Conservation (phyloP, 2,113 vertebrate species). For the Toxotes jaculatrix region DNA sequence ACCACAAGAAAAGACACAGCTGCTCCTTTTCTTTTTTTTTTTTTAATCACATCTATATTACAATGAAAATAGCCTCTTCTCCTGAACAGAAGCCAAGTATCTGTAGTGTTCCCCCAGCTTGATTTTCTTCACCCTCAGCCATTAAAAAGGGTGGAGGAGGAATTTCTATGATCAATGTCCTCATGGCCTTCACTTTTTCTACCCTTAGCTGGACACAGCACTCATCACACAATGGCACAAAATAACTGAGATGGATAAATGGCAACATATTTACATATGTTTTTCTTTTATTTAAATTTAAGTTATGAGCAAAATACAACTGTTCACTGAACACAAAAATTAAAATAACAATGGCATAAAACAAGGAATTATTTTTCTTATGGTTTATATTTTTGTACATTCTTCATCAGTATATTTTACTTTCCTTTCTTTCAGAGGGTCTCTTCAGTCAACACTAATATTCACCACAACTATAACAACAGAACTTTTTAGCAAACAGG, state of each 20-base stretch:
- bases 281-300: not conserved
- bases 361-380: not conserved
- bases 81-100: slow-evolving; percentile 18
- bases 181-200: no score
- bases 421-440: not conserved
- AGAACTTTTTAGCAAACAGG: slow-evolving; percentile 29
- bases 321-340: not conserved
- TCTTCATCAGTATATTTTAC: not conserved
- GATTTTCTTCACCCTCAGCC: not conserved
- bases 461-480: slow-evolving; percentile 6
- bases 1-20: not conserved
- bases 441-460: not conserved
- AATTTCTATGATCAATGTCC: not conserved
- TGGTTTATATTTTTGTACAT: not conserved
- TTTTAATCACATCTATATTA: not conserved
- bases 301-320: not conserved
- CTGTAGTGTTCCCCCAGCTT: not conserved
- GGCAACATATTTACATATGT: no score
- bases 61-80: slow-evolving; percentile 1
- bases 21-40: not conserved
- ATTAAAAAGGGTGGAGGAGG: not conserved
- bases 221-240: not conserved
- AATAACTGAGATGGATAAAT: not conserved
- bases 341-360: not conserved
- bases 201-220: not conserved